Evolutionary conservation across 2,797 vertebrate species (phyloP).

Genomic region (Craterocephalus amniculus): DNA sequence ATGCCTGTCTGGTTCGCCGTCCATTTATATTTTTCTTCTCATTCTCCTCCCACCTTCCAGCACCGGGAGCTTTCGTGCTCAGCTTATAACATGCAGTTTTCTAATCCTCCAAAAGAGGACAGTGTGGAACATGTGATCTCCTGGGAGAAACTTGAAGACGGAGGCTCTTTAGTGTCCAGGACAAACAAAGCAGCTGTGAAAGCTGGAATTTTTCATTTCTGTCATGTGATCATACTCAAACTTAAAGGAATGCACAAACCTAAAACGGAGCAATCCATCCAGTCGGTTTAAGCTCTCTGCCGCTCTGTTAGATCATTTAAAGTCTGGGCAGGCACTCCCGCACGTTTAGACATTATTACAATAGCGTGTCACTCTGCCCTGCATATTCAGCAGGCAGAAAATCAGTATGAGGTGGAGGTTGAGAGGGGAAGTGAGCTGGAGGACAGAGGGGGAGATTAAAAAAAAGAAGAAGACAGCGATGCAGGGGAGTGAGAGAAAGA

Average conservation of each 20-base stretch:
- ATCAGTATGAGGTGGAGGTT: conserved; percentile 54
- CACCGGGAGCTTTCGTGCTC: conserved; percentile 7
- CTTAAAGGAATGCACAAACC: conserved; percentile 5
- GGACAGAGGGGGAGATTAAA: background rate
- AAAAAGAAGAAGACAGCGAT: background rate
- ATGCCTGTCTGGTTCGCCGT: conserved; percentile 18
- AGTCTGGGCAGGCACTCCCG: conserved; percentile 41
- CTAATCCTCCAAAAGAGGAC: conserved; percentile 81
- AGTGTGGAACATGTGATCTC: conserved; percentile 81
- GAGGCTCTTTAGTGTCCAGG: conserved; percentile 30
- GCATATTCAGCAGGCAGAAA: conserved; percentile 73
- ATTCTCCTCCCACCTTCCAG: background rate
- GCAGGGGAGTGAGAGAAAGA: conserved; percentile 19
- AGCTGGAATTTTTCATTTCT: background rate
- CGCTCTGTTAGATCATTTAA: conserved; percentile 36
- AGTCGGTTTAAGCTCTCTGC: background rate
- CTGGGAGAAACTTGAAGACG: conserved; percentile 56
- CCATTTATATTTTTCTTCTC: conserved; percentile 27
- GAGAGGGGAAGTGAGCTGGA: conserved; percentile 16
- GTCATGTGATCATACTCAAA: background rate
- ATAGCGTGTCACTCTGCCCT: conserved; percentile 61
- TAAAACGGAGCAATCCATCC: conserved; percentile 1
- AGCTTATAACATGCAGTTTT: conserved; percentile 59
- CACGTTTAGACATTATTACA: conserved; percentile 60
- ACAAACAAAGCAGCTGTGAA: conserved; percentile 15